These are phyloP conservation scores for Ophiothrix spiculata DNA, from an alignment of 35 echinoderm and acorn worm genomes.

Conservation along the genomic window DNA sequence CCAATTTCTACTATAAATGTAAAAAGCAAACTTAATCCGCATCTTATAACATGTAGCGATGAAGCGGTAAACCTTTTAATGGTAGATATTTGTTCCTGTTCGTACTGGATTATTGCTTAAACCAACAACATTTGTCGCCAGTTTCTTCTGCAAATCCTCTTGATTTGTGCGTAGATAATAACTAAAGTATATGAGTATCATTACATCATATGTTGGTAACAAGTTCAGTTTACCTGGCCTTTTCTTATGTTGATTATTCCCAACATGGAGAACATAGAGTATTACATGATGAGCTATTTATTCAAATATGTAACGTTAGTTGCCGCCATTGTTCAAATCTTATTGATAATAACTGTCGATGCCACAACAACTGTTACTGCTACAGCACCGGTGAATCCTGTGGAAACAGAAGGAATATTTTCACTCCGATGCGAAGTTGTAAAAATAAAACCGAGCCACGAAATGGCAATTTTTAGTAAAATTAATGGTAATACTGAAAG, in stretches of 20 bases:
- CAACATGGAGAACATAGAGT: not conserved
- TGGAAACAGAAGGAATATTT: not conserved
- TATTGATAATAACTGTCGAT: not conserved
- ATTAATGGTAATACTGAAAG: not conserved
- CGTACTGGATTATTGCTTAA: too few relatives aligned
- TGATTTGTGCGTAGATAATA: too few relatives aligned
- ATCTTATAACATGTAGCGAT: too few relatives aligned
- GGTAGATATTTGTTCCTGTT: too few relatives aligned
- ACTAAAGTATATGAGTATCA: not conserved
- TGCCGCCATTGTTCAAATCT: not conserved
- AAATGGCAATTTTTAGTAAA: not conserved
- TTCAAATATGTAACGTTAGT: not conserved
- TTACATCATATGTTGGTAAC: not conserved
- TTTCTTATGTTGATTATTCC: not conserved
- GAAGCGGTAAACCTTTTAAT: too few relatives aligned
- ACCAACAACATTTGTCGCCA: too few relatives aligned
- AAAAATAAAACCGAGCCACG: not conserved
- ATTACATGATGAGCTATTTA: not conserved
- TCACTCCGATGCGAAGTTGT: not conserved
- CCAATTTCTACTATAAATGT: too few relatives aligned
- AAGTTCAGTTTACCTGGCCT: not conserved
- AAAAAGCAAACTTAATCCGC: too few relatives aligned
- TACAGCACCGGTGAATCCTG: not conserved
- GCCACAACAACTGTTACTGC: not conserved
- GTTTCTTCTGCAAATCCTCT: too few relatives aligned